A percentile compares a stretch with the other conserved stretches of the same genome.
These are phyloP conservation scores for Buphagus erythrorhynchus DNA, from an alignment of 2,797 vertebrate genomes.

Conservation along the genomic window DNA sequence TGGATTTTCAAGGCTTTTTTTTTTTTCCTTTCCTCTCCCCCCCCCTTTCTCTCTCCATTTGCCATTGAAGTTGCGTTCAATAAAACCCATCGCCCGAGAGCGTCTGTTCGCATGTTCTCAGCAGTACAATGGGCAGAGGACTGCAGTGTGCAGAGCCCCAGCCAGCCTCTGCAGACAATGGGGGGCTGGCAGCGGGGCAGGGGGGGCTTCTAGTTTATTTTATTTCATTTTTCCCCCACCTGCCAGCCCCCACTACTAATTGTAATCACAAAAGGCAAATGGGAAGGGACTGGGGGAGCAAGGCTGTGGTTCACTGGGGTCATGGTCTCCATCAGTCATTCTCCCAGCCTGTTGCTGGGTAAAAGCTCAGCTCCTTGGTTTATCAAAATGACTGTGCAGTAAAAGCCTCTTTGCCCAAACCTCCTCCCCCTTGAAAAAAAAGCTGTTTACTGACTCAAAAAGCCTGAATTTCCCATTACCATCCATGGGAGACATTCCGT, in stretches of 20 bases:
- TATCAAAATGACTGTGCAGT: neutral
- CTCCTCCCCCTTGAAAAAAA: neutral
- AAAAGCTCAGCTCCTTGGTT: neutral
- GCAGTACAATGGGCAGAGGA: constrained; percentile 65
- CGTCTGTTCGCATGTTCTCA: constrained; percentile 54
- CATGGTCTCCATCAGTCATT: constrained; percentile 54
- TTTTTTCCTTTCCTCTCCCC: neutral
- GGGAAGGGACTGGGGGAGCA: constrained; percentile 35
- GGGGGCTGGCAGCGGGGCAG: constrained; percentile 5
- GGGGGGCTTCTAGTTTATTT: neutral
- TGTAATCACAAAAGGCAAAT: constrained; percentile 65
- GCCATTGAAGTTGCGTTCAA: constrained; percentile 69
- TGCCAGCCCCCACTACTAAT: constrained; percentile 34
- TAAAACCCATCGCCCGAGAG: constrained; percentile 57
- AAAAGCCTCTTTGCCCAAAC: neutral
- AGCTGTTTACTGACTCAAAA: neutral
- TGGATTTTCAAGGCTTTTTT: constrained; percentile 28
- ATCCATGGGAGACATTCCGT: neutral
- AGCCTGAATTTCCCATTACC: neutral
- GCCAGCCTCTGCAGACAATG: constrained; percentile 59
- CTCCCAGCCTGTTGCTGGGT: constrained; percentile 61
- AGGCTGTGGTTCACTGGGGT: constrained; percentile 39
- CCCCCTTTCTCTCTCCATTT: neutral
- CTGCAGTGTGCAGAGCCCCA: constrained; percentile 46
- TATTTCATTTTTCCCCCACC: constrained; percentile 25